phyloP scores from a whole-genome alignment of 2,888 invertebrate species.

The Tiliacea aurago region DNA sequence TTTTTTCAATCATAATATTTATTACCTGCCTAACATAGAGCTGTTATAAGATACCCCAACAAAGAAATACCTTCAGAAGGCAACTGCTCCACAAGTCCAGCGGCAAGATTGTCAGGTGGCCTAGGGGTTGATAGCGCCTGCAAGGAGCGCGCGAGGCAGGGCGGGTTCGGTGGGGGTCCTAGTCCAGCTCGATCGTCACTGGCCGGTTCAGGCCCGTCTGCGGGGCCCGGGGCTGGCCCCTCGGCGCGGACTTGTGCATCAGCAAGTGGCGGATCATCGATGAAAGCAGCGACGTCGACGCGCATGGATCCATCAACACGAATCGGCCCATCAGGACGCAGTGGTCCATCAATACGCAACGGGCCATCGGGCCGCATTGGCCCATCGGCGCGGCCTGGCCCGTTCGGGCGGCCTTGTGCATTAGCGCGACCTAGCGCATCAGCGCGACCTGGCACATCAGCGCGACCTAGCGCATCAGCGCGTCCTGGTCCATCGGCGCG shows the following conservation, averaged over 20 bases:
- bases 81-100: slow-evolving; percentile 92
- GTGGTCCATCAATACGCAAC: slow-evolving; percentile 23
- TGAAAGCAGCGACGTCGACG: slow-evolving; percentile 37
- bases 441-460: neutral
- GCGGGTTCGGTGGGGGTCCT: slow-evolving; percentile 86
- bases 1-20: neutral
- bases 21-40: neutral
- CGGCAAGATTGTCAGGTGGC: slow-evolving; percentile 90
- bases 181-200: slow-evolving; percentile 71
- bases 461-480: neutral
- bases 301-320: slow-evolving; percentile 64
- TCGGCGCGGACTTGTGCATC: slow-evolving; percentile 13
- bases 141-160: slow-evolving; percentile 91
- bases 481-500: slow-evolving; percentile 18
- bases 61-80: slow-evolving; percentile 92
- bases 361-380: slow-evolving; percentile 14
- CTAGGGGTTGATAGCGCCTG: slow-evolving; percentile 91
- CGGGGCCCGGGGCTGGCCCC: neutral
- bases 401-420: neutral
- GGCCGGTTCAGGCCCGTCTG: neutral
- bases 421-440: neutral
- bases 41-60: neutral
- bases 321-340: slow-evolving; percentile 36
- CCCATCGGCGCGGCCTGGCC: slow-evolving; percentile 6
- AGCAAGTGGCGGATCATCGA: slow-evolving; percentile 22